Evolutionary conservation across 1,140 invertebrate species (phyloP).

Genomic region (Drosophila kurseongensis): DNA sequence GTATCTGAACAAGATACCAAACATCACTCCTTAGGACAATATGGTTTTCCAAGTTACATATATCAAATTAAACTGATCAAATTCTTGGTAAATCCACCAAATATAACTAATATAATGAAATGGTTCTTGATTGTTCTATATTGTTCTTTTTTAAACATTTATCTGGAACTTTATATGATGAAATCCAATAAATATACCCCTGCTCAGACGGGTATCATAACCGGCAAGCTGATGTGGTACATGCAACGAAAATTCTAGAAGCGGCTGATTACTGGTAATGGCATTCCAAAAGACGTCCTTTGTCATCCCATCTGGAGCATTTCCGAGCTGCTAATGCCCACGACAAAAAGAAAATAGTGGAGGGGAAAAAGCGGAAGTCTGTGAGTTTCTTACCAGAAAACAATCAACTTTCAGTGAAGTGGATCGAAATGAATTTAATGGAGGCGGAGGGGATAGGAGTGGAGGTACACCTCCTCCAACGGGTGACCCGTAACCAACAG

Average conservation of each 20-base stretch:
- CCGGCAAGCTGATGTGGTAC: constrained; percentile 10
- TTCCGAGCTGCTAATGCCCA: constrained; percentile 7
- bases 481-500: constrained; percentile 33
- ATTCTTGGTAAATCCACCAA: too few relatives aligned
- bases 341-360: constrained; percentile 2
- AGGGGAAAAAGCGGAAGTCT: constrained; percentile 11
- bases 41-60: too few relatives aligned
- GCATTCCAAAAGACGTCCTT: constrained; percentile 31
- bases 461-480: constrained; percentile 1
- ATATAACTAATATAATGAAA: too few relatives aligned
- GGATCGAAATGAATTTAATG: constrained; percentile 16
- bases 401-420: constrained; percentile 47
- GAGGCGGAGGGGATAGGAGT: neutral
- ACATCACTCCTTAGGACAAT: too few relatives aligned
- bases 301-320: constrained; percentile 23
- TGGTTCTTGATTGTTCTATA: too few relatives aligned
- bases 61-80: too few relatives aligned
- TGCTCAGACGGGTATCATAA: neutral
- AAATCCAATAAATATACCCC: neutral
- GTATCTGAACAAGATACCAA: too few relatives aligned
- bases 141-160: neutral
- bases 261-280: constrained; percentile 27
- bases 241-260: constrained; percentile 10
- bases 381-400: constrained; percentile 16
- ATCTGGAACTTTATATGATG: too few relatives aligned